Conservation (phyloP, 2,888 invertebrate genomes). For the Apodemia hepburni region DNA sequence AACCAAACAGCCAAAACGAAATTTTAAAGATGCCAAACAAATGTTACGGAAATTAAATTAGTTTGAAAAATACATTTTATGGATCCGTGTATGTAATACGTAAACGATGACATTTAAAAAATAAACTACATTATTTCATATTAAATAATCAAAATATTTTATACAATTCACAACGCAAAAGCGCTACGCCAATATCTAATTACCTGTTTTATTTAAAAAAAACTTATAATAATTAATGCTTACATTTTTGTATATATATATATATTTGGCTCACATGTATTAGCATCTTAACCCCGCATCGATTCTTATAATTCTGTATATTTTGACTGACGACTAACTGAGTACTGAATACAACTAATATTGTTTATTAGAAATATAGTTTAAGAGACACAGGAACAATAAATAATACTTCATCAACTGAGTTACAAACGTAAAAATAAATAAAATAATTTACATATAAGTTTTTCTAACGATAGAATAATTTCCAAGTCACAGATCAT, state of each 20-base stretch:
- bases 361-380: not conserved
- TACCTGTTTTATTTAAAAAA: too few species aligned
- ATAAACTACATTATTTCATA: too few species aligned
- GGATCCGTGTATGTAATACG: too few species aligned
- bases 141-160: too few species aligned
- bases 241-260: not conserved
- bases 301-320: not conserved
- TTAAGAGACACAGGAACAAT: not conserved
- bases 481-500: not conserved
- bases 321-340: not conserved
- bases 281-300: not conserved
- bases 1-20: too few species aligned
- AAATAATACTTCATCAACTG: slow-evolving; percentile 5
- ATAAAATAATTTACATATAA: not conserved
- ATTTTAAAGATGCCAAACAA: too few species aligned
- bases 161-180: too few species aligned
- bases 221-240: too few species aligned
- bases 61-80: too few species aligned
- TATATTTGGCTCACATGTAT: not conserved
- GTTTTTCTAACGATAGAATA: not conserved
- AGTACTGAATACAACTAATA: not conserved
- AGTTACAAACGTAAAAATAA: not conserved
- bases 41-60: too few species aligned
- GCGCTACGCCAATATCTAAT: too few species aligned
- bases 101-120: too few species aligned